Evolutionary conservation across 2,797 vertebrate genomes (phyloP).

Genomic region (Catharus ustulatus): DNA sequence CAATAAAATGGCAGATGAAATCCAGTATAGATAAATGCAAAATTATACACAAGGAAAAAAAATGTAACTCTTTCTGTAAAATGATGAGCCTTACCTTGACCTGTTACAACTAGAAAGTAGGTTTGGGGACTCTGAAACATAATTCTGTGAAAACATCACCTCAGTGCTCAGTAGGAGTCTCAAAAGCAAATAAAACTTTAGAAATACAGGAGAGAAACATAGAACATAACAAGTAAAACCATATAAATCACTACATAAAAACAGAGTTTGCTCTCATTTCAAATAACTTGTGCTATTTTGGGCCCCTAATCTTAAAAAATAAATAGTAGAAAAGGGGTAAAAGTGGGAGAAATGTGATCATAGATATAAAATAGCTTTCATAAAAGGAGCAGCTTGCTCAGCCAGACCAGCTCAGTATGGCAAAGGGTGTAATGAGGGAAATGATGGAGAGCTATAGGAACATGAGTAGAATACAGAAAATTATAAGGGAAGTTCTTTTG

Average conservation of each 20-base stretch:
- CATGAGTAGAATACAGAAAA: background rate
- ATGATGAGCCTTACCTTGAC: background rate
- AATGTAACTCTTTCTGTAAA: background rate
- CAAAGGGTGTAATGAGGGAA: background rate
- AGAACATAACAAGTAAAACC: background rate
- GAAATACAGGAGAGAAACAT: background rate
- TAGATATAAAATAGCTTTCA: background rate
- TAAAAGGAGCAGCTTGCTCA: background rate
- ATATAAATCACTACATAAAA: background rate
- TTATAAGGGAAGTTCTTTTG: background rate
- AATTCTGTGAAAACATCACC: background rate
- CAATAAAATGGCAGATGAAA: background rate
- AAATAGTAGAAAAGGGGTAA: background rate
- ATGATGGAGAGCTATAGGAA: background rate
- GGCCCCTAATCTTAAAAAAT: background rate
- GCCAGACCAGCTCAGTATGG: background rate
- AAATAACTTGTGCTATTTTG: background rate
- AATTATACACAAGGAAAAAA: background rate
- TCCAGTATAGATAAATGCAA: background rate
- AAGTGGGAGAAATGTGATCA: background rate
- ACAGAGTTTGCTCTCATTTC: background rate
- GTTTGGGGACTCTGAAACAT: background rate
- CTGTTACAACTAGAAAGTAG: background rate
- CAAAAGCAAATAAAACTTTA: background rate
- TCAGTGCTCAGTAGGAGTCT: background rate